A percentile compares a stretch with the other conserved stretches of the same genome.
Conservation (phyloP, 2,113 vertebrate species). For the Malurus alboscapulatus region DNA sequence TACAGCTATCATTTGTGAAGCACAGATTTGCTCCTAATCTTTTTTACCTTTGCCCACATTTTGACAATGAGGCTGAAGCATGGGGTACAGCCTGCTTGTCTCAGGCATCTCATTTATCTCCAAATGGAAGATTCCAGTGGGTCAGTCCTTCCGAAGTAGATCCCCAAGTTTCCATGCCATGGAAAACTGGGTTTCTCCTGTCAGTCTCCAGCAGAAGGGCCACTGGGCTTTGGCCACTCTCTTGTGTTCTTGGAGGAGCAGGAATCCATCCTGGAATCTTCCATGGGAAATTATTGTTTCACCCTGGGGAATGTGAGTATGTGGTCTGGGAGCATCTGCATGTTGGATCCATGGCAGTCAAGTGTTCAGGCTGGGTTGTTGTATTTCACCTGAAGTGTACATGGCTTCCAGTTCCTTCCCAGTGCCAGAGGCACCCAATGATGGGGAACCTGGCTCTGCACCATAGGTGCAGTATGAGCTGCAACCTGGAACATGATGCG, state of each 20-base stretch:
- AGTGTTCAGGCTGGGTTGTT: not conserved
- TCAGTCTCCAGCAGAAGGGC: not conserved
- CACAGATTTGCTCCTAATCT: not conserved
- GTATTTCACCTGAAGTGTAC: not conserved
- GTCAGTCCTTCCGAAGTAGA: not conserved
- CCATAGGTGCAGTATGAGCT: not conserved
- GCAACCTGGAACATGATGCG: not conserved
- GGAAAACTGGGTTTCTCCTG: not conserved
- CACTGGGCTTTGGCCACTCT: not conserved
- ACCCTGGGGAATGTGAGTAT: fast-evolving
- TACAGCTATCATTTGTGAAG: not conserved
- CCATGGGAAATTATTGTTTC: fast-evolving
- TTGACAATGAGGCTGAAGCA: not conserved
- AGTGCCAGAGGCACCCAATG: not conserved
- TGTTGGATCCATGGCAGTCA: fast-evolving
- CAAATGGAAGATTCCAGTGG: not conserved
- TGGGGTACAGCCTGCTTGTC: not conserved
- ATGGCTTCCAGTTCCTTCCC: not conserved
- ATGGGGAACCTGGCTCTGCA: not conserved
- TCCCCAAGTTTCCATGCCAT: not conserved
- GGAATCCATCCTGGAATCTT: not conserved
- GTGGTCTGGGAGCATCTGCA: fast-evolving
- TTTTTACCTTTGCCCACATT: not conserved
- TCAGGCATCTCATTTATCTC: not conserved
- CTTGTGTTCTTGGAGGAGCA: fast-evolving